Conservation (phyloP, 2,888 invertebrate genomes). For the Stegophylla sp. region DNA sequence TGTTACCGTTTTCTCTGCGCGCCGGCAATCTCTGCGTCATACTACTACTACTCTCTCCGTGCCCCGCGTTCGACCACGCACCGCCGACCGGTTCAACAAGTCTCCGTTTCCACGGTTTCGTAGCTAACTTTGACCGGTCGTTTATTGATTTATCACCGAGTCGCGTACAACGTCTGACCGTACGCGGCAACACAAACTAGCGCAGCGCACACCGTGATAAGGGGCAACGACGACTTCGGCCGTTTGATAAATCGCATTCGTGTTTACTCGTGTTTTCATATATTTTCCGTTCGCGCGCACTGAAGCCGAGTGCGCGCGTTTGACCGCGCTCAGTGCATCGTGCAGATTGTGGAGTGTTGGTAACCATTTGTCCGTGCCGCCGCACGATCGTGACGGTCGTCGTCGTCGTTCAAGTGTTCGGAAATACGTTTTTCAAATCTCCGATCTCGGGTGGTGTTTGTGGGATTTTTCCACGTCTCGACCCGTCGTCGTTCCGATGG, state of each 20-base stretch:
- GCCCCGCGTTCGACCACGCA: too few species aligned
- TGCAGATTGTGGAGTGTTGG: neutral
- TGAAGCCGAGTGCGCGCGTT: neutral
- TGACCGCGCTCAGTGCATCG: neutral
- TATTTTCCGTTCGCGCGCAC: neutral
- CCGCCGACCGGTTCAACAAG: conserved; percentile 1
- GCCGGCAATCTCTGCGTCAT: too few species aligned
- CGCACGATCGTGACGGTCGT: neutral
- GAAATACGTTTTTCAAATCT: neutral
- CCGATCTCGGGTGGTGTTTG: neutral
- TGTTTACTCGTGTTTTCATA: neutral
- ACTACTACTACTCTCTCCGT: too few species aligned
- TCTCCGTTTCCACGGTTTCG: neutral
- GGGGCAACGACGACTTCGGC: neutral
- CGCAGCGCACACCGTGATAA: neutral
- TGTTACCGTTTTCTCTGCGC: too few species aligned
- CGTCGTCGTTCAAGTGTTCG: neutral
- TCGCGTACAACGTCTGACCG: neutral
- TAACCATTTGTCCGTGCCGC: neutral
- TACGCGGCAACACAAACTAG: neutral
- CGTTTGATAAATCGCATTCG: neutral
- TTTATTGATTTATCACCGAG: neutral
- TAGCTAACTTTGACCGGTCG: neutral
- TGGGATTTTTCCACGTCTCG: neutral
- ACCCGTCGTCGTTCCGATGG: neutral